Conservation (phyloP, 2,797 vertebrate genomes). For the Pristis pectinata region DNA sequence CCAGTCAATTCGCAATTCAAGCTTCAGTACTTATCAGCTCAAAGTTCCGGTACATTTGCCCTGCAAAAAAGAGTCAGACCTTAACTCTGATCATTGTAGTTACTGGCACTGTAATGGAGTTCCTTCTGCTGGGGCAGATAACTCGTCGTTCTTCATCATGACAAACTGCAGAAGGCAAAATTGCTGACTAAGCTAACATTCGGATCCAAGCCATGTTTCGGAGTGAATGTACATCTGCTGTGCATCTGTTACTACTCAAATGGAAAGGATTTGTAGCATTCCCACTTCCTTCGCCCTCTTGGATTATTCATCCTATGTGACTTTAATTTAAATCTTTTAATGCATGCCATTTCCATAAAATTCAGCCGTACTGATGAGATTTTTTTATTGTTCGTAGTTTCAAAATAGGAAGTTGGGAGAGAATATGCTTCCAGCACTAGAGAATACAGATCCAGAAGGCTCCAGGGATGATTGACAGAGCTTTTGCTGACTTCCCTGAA, state of each 20-base stretch:
- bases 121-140: neutral
- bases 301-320: neutral
- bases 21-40: neutral
- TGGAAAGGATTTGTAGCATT: neutral
- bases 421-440: neutral
- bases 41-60: neutral
- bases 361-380: neutral
- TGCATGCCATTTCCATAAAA: neutral
- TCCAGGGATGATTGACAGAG: neutral
- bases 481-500: neutral
- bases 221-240: neutral
- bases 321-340: neutral
- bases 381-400: neutral
- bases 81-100: neutral
- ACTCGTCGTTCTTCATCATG: neutral
- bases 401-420: neutral
- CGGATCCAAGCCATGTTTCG: neutral
- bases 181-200: neutral
- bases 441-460: neutral
- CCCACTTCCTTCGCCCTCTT: neutral
- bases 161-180: neutral
- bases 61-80: neutral
- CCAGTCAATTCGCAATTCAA: conserved; percentile 9
- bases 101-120: neutral
- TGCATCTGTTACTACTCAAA: neutral